phyloP scores from a whole-genome alignment of 2,888 invertebrate species.

The Caenorhabditis afra region DNA sequence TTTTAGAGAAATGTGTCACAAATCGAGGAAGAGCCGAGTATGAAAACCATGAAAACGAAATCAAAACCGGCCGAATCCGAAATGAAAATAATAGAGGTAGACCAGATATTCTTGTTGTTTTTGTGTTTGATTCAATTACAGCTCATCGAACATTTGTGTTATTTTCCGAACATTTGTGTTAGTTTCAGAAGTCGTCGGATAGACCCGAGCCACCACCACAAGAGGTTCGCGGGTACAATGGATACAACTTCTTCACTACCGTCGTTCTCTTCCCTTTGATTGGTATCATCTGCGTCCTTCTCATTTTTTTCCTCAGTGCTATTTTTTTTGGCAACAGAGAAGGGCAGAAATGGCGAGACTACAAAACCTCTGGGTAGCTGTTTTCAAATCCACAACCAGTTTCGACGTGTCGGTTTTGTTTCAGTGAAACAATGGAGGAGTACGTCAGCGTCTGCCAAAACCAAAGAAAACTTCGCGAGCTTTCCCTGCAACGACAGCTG shows the following conservation, averaged over 20 bases:
- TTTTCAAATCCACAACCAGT: not conserved
- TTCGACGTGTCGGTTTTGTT: too few species aligned
- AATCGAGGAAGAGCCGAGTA: constrained; percentile 18
- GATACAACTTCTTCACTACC: constrained; percentile 73
- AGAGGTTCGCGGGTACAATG: constrained; percentile 56
- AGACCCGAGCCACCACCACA: constrained; percentile 53
- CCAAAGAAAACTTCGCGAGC: constrained; percentile 78
- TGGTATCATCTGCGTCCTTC: constrained; percentile 74
- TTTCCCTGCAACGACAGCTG: constrained; percentile 79
- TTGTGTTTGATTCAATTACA: too few species aligned
- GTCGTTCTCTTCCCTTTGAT: constrained; percentile 73
- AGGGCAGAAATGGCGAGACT: constrained; percentile 80
- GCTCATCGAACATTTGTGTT: too few species aligned
- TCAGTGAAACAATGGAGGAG: constrained; percentile 79
- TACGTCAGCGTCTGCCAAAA: constrained; percentile 78
- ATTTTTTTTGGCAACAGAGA: constrained; percentile 80
- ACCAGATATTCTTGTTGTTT: not conserved
- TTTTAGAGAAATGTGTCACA: constrained; percentile 49
- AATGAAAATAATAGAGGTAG: not conserved
- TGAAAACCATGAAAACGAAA: constrained; percentile 2
- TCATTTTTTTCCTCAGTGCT: constrained; percentile 73
- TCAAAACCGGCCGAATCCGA: not conserved
- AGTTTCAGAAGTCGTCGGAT: constrained; percentile 3
- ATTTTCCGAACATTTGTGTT: not conserved
- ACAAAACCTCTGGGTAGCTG: constrained; percentile 79